Evolutionary conservation across 1,140 invertebrate species (phyloP).

Genomic region (Daktulosphaira vitifoliae): DNA sequence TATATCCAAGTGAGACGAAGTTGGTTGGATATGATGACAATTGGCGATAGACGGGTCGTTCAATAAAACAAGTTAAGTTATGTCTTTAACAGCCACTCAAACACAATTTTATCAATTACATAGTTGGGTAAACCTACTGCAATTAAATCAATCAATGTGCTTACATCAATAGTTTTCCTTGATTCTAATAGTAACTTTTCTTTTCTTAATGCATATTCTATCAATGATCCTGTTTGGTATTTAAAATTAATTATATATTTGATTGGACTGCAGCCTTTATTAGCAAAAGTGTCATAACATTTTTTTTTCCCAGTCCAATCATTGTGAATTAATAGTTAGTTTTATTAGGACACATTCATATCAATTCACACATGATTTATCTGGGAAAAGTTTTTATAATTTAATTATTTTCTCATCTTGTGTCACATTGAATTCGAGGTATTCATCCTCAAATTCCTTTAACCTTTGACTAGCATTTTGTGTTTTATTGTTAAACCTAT

Average conservation of each 20-base stretch:
- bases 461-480: conserved; percentile 40
- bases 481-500: conserved; percentile 39
- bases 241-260: conserved; percentile 41
- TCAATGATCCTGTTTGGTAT: conserved; percentile 39
- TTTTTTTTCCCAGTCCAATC: conserved; percentile 40
- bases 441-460: conserved; percentile 39
- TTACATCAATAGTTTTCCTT: conserved; percentile 37
- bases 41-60: no score
- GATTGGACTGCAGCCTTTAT: conserved; percentile 40
- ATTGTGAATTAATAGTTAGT: conserved; percentile 39
- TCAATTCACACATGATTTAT: conserved; percentile 38
- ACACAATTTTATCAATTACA: conserved; percentile 39
- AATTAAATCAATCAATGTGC: conserved; percentile 37
- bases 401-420: conserved; percentile 21
- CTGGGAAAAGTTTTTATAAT: conserved; percentile 36
- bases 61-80: no score
- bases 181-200: conserved; percentile 39
- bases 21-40: no score
- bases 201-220: conserved; percentile 42
- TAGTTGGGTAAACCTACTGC: conserved; percentile 40
- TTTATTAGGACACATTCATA: conserved; percentile 39
- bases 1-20: no score
- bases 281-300: conserved; percentile 41
- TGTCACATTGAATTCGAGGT: conserved; percentile 38
- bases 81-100: conserved; percentile 39